A percentile compares a stretch with the other conserved stretches of the same genome.
These are phyloP conservation scores for Coenobita brevimanus DNA, from an alignment of 1,140 invertebrate species.

Conservation along the genomic window DNA sequence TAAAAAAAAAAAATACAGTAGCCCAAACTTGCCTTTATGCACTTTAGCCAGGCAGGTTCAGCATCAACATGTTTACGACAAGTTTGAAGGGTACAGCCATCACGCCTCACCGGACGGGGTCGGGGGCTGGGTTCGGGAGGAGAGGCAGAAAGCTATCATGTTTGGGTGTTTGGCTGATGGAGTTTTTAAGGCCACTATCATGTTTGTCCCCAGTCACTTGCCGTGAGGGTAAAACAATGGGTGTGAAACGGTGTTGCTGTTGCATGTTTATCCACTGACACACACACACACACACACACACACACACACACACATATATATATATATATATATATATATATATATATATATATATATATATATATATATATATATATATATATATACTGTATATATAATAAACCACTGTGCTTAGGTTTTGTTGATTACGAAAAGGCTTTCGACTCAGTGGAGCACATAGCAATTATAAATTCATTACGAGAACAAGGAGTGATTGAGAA, in stretches of 20 bases:
- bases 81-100: constrained; percentile 5
- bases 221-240: neutral
- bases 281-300: constrained; percentile 1
- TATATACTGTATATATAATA: no score
- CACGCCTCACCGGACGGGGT: neutral
- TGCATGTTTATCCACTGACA: neutral
- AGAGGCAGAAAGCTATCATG: neutral
- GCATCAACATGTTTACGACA: constrained; percentile 22
- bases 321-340: no score
- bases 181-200: no score
- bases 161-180: no score
- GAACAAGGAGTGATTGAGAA: no score
- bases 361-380: no score
- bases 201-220: no score
- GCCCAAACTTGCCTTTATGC: constrained; percentile 11
- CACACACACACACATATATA: constrained; percentile 1
- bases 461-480: no score
- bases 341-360: no score
- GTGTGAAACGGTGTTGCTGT: neutral
- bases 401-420: no score
- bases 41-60: constrained; percentile 12
- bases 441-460: no score
- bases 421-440: no score
- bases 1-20: constrained; percentile 2
- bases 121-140: neutral